phyloP scores from a whole-genome alignment of 2,797 vertebrate species.

The Acomys russatus region DNA sequence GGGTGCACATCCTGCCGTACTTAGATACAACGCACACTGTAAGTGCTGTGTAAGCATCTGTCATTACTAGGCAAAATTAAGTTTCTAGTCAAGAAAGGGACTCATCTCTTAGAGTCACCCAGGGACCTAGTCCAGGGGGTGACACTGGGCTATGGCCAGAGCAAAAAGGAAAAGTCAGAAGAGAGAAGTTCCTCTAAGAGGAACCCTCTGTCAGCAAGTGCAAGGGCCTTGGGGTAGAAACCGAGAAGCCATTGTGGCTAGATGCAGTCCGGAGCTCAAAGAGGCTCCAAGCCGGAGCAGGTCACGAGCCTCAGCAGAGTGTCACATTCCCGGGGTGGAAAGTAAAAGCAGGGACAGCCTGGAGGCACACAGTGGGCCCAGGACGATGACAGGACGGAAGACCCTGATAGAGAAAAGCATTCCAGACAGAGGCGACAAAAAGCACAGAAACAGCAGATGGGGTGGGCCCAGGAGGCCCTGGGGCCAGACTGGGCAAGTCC shows the following conservation, averaged over 20 bases:
- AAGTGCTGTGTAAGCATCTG: background rate
- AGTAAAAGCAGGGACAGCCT: no score
- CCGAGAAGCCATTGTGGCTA: background rate
- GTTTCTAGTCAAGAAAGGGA: background rate
- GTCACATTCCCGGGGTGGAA: fast-evolving
- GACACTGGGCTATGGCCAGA: background rate
- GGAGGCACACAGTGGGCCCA: background rate
- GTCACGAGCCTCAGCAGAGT: background rate
- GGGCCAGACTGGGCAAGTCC: background rate
- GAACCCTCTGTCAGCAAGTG: background rate
- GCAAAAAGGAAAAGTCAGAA: background rate
- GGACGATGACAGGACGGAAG: background rate
- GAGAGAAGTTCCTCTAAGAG: background rate
- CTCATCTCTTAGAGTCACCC: background rate
- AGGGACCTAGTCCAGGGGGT: background rate
- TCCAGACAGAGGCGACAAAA: background rate
- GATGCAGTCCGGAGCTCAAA: background rate
- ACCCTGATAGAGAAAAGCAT: background rate
- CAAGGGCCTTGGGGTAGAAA: conserved; percentile 8
- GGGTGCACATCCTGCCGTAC: background rate
- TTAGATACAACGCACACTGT: background rate
- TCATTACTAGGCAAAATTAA: conserved; percentile 30
- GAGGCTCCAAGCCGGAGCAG: background rate
- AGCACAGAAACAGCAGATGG: background rate
- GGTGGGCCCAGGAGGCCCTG: background rate